Percentiles rank a stretch among this genome's conserved stretches.
Evolutionary conservation across 2,888 invertebrate species (phyloP).

Genomic region (Caenorhabditis becei): DNA sequence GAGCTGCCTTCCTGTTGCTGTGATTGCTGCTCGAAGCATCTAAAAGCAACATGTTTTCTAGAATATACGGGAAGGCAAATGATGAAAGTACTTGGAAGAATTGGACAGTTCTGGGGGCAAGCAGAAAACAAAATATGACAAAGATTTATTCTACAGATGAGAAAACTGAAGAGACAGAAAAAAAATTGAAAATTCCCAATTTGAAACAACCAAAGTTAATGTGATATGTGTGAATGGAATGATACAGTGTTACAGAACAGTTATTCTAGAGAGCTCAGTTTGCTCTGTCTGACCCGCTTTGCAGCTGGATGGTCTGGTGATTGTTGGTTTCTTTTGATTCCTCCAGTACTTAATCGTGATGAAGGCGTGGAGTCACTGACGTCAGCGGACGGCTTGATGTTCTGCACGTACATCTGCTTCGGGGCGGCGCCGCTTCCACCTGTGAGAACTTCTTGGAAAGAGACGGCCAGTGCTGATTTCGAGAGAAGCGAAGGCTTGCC

Average conservation of each 20-base stretch:
- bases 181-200: conserved; percentile 5
- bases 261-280: conserved; percentile 56
- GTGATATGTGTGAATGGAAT: neutral
- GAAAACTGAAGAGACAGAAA: neutral
- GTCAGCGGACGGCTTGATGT: conserved; percentile 1
- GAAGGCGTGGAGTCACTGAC: neutral
- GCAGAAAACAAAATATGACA: neutral
- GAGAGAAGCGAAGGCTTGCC: conserved; percentile 52
- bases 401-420: conserved; percentile 65
- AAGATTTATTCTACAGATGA: conserved; percentile 1
- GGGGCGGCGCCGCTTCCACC: conserved; percentile 19
- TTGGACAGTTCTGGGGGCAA: neutral
- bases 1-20: neutral
- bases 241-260: neutral
- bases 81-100: neutral
- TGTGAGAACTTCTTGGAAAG: conserved; percentile 52
- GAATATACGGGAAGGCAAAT: neutral
- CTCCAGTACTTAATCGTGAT: conserved; percentile 11
- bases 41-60: neutral
- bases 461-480: conserved; percentile 38
- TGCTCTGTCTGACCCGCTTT: conserved; percentile 40
- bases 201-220: neutral
- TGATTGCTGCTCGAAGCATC: conserved; percentile 50
- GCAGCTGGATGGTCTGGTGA: conserved; percentile 18
- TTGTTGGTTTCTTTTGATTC: conserved; percentile 13